These are phyloP conservation scores for Campylorhamphus procurvoides DNA, from an alignment of 2,113 vertebrate genomes.

Conservation along the genomic window DNA sequence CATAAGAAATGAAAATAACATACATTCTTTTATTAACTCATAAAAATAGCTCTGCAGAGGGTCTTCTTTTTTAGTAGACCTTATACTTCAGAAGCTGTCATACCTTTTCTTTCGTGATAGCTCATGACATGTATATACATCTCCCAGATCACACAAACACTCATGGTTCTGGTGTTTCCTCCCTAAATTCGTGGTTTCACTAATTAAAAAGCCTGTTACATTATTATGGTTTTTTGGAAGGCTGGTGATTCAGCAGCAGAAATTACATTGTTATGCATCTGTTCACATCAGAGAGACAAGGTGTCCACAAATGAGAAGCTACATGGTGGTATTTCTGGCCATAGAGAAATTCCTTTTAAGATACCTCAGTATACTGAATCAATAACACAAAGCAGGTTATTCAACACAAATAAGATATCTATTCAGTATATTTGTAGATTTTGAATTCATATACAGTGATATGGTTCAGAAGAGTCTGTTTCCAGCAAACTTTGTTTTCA, in stretches of 20 bases:
- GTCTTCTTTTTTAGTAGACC: not conserved
- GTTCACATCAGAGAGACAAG: not conserved
- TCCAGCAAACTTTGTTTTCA: not conserved
- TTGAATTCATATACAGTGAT: not conserved
- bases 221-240: not conserved
- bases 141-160: not conserved
- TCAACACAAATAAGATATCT: not conserved
- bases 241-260: not conserved
- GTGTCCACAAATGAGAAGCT: not conserved
- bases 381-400: not conserved
- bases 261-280: not conserved
- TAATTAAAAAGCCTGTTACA: slow-evolving; percentile 9
- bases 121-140: not conserved
- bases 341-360: not conserved
- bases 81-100: not conserved
- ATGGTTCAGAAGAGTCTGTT: not conserved
- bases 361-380: not conserved
- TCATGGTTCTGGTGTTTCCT: not conserved
- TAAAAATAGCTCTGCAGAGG: not conserved
- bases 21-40: not conserved
- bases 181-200: not conserved
- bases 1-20: not conserved
- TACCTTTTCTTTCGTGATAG: not conserved
- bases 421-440: not conserved
- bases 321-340: not conserved